Evolutionary conservation across 2,888 invertebrate genomes (phyloP), one percentile per base, ranked within the genome.

Genomic region (Adelphocoris suturalis): DNA sequence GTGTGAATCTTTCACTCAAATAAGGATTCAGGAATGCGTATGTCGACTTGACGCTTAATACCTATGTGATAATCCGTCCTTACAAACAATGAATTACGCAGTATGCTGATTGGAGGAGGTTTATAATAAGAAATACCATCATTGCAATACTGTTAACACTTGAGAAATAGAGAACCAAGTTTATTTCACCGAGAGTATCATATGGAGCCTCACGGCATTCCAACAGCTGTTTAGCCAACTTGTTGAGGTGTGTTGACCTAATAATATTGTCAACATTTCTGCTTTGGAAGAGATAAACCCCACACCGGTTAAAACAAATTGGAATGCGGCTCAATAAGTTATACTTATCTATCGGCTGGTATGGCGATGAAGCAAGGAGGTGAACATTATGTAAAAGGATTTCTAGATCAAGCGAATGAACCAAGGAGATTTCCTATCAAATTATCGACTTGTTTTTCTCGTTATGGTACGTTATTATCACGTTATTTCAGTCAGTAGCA

Each of bases 391-490:
- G 27, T 37, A 76, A 76, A 76, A 76, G 57, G 57, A 57, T 57
- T 57, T 57, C 57, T 57, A n/a, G 57, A 57, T n/a, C 57, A n/a
- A 57, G 57, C 57, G n/a, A n/a, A 57, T 57, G 57, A 57, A 57
- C 57, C 0, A 13, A n/a, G 57, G 16, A n/a, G 57, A n/a, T 16
- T 52, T 52, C 52, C 14, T 16, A 52, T 7, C 37, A 7, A 37
- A 4, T 37, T 37, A 7, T 4, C 2, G 3, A 37, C 37, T 37
- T 37, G 7, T 37, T 37, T 37, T 37, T 7, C 37, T 37, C 37
- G 37, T 37, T 37, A 37, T 7, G 37, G 7, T n/a, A n/a, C n/a
- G n/a, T n/a, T 37, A 37, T 7, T 7, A 37, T 37, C 37, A 7
- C 37, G 37, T 37, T 37, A 37, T 37, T 37, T 37, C 7, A 37